Conservation (phyloP, 2,797 vertebrate genomes). For the Petrocephalus sullivani region DNA sequence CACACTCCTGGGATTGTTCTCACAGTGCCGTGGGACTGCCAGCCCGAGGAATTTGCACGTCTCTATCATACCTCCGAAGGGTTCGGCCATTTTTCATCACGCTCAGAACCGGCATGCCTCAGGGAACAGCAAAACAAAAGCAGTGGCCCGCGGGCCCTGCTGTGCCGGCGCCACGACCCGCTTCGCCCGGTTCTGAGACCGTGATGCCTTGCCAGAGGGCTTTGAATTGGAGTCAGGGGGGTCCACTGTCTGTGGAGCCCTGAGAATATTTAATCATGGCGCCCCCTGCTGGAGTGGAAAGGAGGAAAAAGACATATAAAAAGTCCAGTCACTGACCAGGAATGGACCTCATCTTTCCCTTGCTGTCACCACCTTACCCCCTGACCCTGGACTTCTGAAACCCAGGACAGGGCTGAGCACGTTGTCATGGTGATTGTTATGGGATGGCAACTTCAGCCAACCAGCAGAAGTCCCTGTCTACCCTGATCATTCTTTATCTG, state of each 20-base stretch:
- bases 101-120: not conserved
- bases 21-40: not conserved
- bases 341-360: constrained; percentile 56
- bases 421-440: not conserved
- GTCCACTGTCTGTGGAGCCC: constrained; percentile 41
- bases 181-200: not conserved
- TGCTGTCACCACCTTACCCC: constrained; percentile 21
- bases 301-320: constrained; percentile 47
- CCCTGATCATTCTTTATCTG: not conserved
- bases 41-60: not conserved
- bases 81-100: not conserved
- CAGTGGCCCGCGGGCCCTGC: constrained; percentile 18
- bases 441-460: not conserved
- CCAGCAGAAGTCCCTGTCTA: not conserved
- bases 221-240: constrained; percentile 20
- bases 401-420: not conserved
- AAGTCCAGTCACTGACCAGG: constrained; percentile 47
- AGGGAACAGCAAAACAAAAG: constrained; percentile 25
- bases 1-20: not conserved
- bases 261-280: constrained; percentile 76
- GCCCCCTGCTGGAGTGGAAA: constrained; percentile 51
- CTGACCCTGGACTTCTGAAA: not conserved
- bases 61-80: not conserved
- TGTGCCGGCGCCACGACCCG: not conserved
- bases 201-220: not conserved